phyloP scores from a whole-genome alignment of 2,888 invertebrate species.

The Crocallis elinguaria region DNA sequence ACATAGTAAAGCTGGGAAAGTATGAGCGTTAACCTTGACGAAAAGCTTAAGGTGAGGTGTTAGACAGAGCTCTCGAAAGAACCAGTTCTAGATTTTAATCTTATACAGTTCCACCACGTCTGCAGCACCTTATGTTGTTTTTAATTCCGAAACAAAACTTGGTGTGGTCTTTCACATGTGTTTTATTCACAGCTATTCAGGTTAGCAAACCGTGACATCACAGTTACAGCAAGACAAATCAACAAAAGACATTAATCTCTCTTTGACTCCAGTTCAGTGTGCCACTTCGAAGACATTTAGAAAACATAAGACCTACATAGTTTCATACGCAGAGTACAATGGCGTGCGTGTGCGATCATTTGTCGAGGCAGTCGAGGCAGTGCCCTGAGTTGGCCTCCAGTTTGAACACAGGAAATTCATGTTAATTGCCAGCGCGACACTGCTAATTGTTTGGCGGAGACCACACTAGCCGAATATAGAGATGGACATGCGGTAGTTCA shows the following conservation, averaged over 20 bases:
- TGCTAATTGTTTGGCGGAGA: slow-evolving; percentile 77
- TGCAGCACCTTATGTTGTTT: neutral
- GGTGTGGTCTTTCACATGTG: slow-evolving; percentile 13
- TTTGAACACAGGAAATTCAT: slow-evolving; percentile 79
- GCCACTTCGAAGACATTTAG: slow-evolving; percentile 27
- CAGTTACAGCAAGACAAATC: slow-evolving; percentile 27
- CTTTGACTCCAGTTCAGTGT: slow-evolving; percentile 29
- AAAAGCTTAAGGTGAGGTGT: neutral
- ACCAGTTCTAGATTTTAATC: neutral
- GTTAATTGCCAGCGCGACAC: slow-evolving; percentile 73
- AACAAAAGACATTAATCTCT: slow-evolving; percentile 26
- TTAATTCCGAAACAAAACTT: slow-evolving; percentile 7
- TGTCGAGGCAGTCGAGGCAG: slow-evolving; percentile 33
- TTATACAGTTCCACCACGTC: neutral
- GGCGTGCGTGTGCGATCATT: slow-evolving; percentile 24
- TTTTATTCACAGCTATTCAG: slow-evolving; percentile 21
- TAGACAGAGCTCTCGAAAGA: neutral
- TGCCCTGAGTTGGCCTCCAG: slow-evolving; percentile 34
- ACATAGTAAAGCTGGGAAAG: neutral
- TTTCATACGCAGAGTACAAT: slow-evolving; percentile 21
- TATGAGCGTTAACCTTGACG: slow-evolving; percentile 1
- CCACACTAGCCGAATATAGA: slow-evolving; percentile 48
- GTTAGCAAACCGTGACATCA: slow-evolving; percentile 31
- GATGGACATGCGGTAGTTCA: neutral
- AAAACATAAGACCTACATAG: slow-evolving; percentile 26